Evolutionary conservation across 1,140 invertebrate species (phyloP), one percentile per base, ranked within the genome.

Genomic region (Drosophila truncata): DNA sequence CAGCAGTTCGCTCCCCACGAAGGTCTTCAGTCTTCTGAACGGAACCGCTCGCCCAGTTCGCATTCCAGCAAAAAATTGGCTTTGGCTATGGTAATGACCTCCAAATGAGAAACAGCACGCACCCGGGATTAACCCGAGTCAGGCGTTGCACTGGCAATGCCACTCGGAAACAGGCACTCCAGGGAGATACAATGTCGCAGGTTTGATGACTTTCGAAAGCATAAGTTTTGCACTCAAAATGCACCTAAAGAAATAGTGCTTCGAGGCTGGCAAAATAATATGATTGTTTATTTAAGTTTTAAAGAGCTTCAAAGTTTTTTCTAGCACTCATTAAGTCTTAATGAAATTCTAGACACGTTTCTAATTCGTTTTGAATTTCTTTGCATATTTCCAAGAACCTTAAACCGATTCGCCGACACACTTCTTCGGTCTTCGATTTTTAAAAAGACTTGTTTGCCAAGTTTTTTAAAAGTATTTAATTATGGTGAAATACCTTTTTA

Each of bases 21-120:
- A 59, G 50, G 84, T 65, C 64, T 61, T 50, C 55, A 52, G 47
- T 78, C 52, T 74, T 78, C 84, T 88, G 76, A 77, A 41, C 41
- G 41, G 2, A 50, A 29, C 20, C 10, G 29, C 27, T 33, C 29
- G n/a, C 25, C 25, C 3, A 52, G 27, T 27, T 16, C 23, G 9
- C 35, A 6, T 11, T 9, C n/a, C 25, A 20, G 29, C 37, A 2
- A 65, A 29, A 29, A 25, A 20, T 14, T 8, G 27, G n/a, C 14
- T 39, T 14, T 62, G 37, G 23, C 44, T 86, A 87, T 83, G 83
- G 46, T 87, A 87, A 87, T 83, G 84, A 87, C 83, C 83, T 72
- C 18, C 64, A 84, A 88, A 87, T 83, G 60, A 73, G 57, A 87
- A 55, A 27, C 83, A 49, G 18, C 42, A 71, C 50, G 52, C 37